Evolutionary conservation across 2,888 invertebrate species (phyloP), one percentile per base, ranked within the genome.

Genomic region (Synanthedon andrenaeformis): DNA sequence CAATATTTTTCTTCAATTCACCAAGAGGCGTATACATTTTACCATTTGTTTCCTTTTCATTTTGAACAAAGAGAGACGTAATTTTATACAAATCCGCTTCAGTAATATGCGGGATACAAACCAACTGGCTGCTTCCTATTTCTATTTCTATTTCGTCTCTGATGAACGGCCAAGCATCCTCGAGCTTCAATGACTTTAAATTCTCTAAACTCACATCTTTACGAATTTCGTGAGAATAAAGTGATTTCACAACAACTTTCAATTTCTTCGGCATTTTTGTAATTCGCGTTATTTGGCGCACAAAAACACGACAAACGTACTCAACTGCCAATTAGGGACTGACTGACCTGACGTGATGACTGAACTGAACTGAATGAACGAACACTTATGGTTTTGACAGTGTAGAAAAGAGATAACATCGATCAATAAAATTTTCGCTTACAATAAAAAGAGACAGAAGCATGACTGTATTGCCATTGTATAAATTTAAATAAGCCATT

Each of bases 131-230:
- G 61, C 81, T 82, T n/a, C 88, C 88, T 56, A 88, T 87, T 75
- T 88, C 88, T 51, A 72, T 82, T 65, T 88, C 88, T 52, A 89
- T 87, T 78, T 89, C 88, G 58, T 87, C 87, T 63, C 88, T 76
- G 51, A 89, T 89, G 66, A 87, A 88, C 13, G 88, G 88, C 88
- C 88, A 89, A 1, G 88, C 88, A 55, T 88, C 87, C 59, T 88
- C 88, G 49, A 89, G 69, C 60, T 85, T 85, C 10, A 89, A 66
- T 14, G 88, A 88, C 58, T 85, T 82, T 54, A 89, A 69, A 51
- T 65, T 76, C 4, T 79, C 80, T 57, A 89, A 70, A 61, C 82
- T 80, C n/a, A 88, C 87, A 70, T 89, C 88, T 64, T 88, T 88
- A 23, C 88, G 79, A 58, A 85, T 88, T 62, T 89, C 88, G 61